Evolutionary conservation across 2,888 invertebrate genomes (phyloP), one percentile per base, ranked within the genome.

Genomic region (Idaea dimidiata): DNA sequence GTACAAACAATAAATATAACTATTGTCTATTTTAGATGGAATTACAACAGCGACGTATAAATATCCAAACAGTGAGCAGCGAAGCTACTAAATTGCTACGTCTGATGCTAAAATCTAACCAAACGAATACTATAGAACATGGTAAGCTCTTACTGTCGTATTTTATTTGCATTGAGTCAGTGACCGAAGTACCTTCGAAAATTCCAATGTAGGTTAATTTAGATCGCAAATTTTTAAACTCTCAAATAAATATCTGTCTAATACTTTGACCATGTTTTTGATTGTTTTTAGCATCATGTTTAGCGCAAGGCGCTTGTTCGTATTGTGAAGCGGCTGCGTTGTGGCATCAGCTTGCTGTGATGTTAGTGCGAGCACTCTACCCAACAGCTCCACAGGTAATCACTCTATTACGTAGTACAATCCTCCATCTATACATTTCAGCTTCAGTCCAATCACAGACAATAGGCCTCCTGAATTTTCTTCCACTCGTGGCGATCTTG

Each of bases 271-370:
- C 8, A 1, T 54, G 54, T 17, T 55, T 55, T 16, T 6, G 7
- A 16, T 16, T 55, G 16, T 55, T 55, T 55, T 16, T 64, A 88
- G 88, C 89, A 54, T 77, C 72, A 59, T 91, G 91, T 67, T 72
- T 78, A 24, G 86, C 89, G 56, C 89, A 89, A 59, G 91, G 89
- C 32, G 98, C 98, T 82, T 99, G 99, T 80, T 95, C 96, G 61
- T 97, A 97, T 83, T 99, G 99, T 88, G 98, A 98, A 83, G 96
- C 98, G 62, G 96, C 97, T 32, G 97, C 98, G 43, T 96, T 98
- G 90, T 99, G 99, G 97, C 98, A 99, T 87, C 99, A 98, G 85
- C 89, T 99, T 53, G 96, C 97, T 14, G 94, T 97, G 61, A 95
- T 96, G 74, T 89, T 98, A 53, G 94, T 98, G 32, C 95, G 96